Base-by-base conservation (phyloP, 2,888 invertebrate species). In the Phragmatobia fuliginosa region DNA sequence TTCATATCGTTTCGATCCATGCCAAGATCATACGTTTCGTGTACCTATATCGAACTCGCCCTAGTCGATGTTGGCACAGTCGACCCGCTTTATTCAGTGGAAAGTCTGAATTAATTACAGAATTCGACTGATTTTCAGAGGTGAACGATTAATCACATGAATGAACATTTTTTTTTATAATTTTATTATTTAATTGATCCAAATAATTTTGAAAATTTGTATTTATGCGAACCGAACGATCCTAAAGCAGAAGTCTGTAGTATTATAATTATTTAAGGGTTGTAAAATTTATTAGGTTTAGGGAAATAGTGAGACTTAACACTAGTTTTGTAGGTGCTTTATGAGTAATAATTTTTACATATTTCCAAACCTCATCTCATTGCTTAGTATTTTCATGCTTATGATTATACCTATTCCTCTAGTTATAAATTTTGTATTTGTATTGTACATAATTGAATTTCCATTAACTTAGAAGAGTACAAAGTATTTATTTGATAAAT, bases 381-480 rank as follows among this genome's bases (percentile, higher is more conserved):
- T 82, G 83, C 84, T 80, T 85, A 83, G 77, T 80, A 81, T 81
- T 79, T 82, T 86, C 83, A 80, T 82, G 82, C 83, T 85, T 86
- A 80, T 83, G 81, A 83, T 83, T 81, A 83, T 83, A 81, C 78
- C 74, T 77, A 79, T 74, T 80, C 85, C 79, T 83, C 80, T 88
- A 88, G 83, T 78, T 78, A 81, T 85, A 85, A 83, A 79, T 83
- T 84, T 79, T 84, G 83, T 87, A 85, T 87, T 84, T 87, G 85
- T 88, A 89, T 88, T 92, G 91, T 92, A 91, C 90, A 91, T 93
- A 92, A 89, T 89, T 87, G 83, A 89, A 89, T 90, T 91, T 93
- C 89, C 91, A 91, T 90, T 91, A 90, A 89, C 89, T 90, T 94
- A 94, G 93, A 90, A 92, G 89, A 94, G 94, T 94, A 94, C 94